These are phyloP conservation scores for Drosophila gaucha DNA, from an alignment of 2,888 invertebrate genomes.

Conservation along the genomic window DNA sequence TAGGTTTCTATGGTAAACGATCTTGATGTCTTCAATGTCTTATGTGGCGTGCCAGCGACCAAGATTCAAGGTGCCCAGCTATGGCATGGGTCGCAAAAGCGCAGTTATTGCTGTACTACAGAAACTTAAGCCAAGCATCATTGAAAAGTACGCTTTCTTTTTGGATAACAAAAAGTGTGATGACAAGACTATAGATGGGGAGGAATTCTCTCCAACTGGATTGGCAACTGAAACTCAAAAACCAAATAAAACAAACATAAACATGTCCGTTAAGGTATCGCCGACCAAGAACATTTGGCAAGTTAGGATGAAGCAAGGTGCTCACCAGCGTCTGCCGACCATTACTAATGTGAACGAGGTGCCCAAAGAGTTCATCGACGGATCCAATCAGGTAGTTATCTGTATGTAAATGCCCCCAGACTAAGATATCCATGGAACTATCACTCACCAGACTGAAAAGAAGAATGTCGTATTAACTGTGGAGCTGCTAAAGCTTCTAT, in stretches of 20 bases:
- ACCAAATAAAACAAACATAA: too few species aligned
- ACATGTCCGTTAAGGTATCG: background rate
- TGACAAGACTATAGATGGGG: rapidly evolving
- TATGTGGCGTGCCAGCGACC: constrained; percentile 12
- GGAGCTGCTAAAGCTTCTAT: background rate
- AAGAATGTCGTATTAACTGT: background rate
- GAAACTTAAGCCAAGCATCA: constrained; percentile 19
- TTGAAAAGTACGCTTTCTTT: background rate
- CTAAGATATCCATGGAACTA: too few species aligned
- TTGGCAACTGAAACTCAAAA: background rate
- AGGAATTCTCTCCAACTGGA: background rate
- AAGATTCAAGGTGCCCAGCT: constrained; percentile 12
- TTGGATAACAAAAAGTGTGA: background rate
- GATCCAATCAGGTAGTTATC: constrained; percentile 11
- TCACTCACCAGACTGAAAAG: background rate
- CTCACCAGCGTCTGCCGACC: background rate
- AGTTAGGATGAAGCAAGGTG: background rate
- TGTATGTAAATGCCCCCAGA: too few species aligned
- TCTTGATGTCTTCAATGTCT: background rate
- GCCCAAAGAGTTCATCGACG: background rate
- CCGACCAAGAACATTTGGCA: constrained; percentile 7
- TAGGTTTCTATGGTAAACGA: background rate
- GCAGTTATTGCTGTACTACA: constrained; percentile 10
- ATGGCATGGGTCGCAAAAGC: constrained; percentile 14
- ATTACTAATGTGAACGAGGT: background rate